Conservation (phyloP, 2,797 vertebrate genomes). For the Prunella strophiata region DNA sequence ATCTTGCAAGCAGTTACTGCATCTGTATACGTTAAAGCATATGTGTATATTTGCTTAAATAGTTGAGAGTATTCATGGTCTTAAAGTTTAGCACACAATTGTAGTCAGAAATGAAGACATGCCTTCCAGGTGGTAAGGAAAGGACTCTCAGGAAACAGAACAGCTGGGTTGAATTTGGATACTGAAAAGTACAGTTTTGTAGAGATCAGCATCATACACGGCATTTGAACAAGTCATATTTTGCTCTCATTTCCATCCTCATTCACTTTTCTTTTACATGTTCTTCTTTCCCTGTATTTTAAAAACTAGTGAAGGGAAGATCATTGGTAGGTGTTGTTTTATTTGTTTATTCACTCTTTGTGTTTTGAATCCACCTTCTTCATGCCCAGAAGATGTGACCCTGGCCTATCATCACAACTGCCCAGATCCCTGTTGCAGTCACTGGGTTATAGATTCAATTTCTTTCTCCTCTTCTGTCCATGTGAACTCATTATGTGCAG, state of each 20-base stretch:
- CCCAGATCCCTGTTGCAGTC: neutral
- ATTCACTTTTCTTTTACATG: neutral
- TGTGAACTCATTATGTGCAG: neutral
- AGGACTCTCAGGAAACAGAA: neutral
- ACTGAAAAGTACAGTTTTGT: neutral
- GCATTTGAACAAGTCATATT: neutral
- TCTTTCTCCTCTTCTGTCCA: neutral
- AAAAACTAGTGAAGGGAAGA: neutral
- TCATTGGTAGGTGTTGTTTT: rapidly evolving
- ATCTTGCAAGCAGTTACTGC: neutral
- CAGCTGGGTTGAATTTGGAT: neutral
- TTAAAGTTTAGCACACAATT: neutral
- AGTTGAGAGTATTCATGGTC: neutral
- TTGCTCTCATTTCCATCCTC: neutral
- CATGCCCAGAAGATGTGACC: neutral
- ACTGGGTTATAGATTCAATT: neutral
- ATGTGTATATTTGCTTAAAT: neutral
- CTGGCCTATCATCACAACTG: neutral
- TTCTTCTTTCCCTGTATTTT: neutral
- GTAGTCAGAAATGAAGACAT: neutral
- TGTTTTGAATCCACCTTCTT: neutral
- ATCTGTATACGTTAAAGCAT: neutral
- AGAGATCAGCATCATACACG: neutral
- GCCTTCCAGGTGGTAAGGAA: neutral
- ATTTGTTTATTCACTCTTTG: neutral